A percentile compares a stretch with the other conserved stretches of the same genome.
Conservation (phyloP, 2,797 vertebrate species). For the Amblyraja radiata region DNA sequence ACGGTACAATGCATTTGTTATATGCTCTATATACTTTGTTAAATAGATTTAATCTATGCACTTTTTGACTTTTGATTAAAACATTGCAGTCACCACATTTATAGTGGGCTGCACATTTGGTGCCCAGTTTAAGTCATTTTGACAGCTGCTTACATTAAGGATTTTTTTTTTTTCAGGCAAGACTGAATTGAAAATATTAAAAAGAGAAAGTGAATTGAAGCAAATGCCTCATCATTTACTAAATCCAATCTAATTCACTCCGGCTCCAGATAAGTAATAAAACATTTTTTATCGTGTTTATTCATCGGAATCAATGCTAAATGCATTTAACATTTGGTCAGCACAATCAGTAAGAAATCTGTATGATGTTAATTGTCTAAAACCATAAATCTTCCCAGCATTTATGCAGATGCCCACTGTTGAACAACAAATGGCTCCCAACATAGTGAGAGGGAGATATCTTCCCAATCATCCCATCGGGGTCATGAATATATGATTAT, state of each 20-base stretch:
- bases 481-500: not conserved
- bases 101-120: constrained; percentile 30
- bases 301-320: not conserved
- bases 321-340: not conserved
- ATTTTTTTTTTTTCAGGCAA: constrained; percentile 24
- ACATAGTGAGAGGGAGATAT: not conserved
- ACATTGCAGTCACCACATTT: constrained; percentile 39
- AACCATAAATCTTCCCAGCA: not conserved
- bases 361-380: not conserved
- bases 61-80: constrained; percentile 43
- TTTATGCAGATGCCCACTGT: not conserved
- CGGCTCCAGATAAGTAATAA: not conserved
- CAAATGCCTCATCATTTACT: constrained; percentile 33
- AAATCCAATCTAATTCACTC: constrained; percentile 24
- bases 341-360: not conserved
- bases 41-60: constrained; percentile 44
- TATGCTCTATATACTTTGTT: constrained; percentile 42
- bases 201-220: constrained; percentile 29
- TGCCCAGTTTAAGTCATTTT: constrained; percentile 29
- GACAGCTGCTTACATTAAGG: constrained; percentile 17
- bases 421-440: not conserved
- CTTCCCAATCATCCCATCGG: not conserved
- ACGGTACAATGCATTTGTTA: constrained; percentile 42
- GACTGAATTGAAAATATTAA: constrained; percentile 34
- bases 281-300: not conserved